Evolutionary conservation across 2,797 vertebrate genomes (phyloP).

Genomic region (Peromyscus eremicus): DNA sequence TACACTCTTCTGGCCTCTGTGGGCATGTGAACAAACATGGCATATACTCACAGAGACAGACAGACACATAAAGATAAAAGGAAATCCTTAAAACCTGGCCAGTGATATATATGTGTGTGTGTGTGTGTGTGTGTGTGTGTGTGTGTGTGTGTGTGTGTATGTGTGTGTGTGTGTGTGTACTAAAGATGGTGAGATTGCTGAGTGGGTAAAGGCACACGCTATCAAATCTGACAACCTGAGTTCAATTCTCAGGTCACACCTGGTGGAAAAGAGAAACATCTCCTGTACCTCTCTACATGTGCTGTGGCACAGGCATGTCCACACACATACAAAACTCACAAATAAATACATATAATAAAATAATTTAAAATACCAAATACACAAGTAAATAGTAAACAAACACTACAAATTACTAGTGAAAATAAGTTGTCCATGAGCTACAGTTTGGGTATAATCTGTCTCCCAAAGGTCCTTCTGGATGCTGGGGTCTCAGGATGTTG

Average conservation of each 20-base stretch:
- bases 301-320: not conserved
- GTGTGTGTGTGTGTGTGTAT: too few species aligned
- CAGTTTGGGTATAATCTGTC: not conserved
- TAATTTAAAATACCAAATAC: not conserved
- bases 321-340: not conserved
- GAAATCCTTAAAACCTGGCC: not conserved
- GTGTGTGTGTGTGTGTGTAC: not conserved
- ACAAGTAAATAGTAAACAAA: not conserved
- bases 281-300: not conserved
- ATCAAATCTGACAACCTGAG: not conserved
- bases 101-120: not conserved
- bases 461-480: too few species aligned
- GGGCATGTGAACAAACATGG: not conserved
- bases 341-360: not conserved
- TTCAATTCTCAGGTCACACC: not conserved
- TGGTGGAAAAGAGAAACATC: not conserved
- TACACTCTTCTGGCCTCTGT: not conserved
- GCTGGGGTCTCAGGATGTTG: not conserved
- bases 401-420: not conserved
- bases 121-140: too few species aligned
- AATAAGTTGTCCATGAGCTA: not conserved
- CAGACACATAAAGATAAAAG: not conserved
- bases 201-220: not conserved
- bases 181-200: not conserved
- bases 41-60: not conserved